Evolutionary conservation across 2,888 invertebrate genomes (phyloP), one percentile per base, ranked within the genome.

Genomic region (Caenorhabditis sp.): DNA sequence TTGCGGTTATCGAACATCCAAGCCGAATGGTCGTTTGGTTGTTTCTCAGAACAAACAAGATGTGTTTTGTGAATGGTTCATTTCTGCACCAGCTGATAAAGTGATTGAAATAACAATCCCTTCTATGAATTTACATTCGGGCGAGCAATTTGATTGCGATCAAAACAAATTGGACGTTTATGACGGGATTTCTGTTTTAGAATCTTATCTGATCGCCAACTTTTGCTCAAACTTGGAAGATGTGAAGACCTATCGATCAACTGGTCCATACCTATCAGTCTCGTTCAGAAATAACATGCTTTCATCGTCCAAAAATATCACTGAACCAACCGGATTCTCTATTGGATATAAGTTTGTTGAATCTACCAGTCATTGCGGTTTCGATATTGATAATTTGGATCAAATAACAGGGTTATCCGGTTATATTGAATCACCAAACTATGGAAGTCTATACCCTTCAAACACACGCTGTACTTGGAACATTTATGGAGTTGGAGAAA

Each of bases 401-500:
- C 57, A 60, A 14, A 62, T 55, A 2, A 76, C 73, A 26, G 61
- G 65, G 19, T 78, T 77, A 26, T 54, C 37, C 17, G 85, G 85
- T 49, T 55, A 62, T 14, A 81, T 86, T 31, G 69, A 81, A 58
- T 78, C 84, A 14, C 86, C 86, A 0, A 84, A 84, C 67, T 84
- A 68, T 53, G 81, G 79, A 8, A 73, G 79, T 27, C 55, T 79
- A 51, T 89, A 90, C 79, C 88, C 88, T 4, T 85, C 85, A 58
- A 88, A 89, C 77, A 83, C 88, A 37, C 88, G 89, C 76, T 90
- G 90, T 75, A 76, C 84, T 0, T 90, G 89, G 89, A 75, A 88
- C 6, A 87, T 89, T 10, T 75, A 77, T 65, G 80, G 71, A 37
- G 24, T 55, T 8, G 37, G 62, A 21, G 71, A 75, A 36, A 49